Evolutionary conservation across 2,888 invertebrate species (phyloP).

Genomic region (Mactromeris polynyma): DNA sequence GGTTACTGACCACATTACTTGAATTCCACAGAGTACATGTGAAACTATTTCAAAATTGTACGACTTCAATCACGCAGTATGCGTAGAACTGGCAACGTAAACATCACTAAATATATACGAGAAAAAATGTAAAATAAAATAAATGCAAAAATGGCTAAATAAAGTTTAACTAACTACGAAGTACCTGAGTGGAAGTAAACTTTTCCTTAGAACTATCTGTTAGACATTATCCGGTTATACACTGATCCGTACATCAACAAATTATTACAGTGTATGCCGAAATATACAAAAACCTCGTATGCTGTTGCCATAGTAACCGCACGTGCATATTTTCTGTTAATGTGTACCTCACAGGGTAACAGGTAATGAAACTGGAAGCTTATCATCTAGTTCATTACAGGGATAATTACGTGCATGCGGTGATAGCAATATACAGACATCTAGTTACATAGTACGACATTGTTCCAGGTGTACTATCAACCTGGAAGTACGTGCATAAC

Average conservation of each 20-base stretch:
- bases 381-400: not conserved
- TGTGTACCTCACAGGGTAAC: not conserved
- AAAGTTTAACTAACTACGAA: no score
- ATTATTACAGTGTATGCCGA: not conserved
- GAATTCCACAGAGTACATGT: no score
- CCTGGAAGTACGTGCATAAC: not conserved
- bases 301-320: slow-evolving; percentile 11
- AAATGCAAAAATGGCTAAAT: no score
- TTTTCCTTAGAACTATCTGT: not conserved
- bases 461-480: not conserved
- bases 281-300: not conserved
- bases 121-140: no score
- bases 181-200: not conserved
- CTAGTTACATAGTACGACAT: not conserved
- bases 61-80: no score
- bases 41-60: no score
- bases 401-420: not conserved
- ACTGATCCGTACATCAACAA: not conserved
- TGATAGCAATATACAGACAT: not conserved
- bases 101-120: no score
- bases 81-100: no score
- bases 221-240: not conserved
- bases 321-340: not conserved
- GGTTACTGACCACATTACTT: no score
- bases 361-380: not conserved